Percentiles rank a stretch among this genome's conserved stretches.
Conservation (phyloP, 2,113 vertebrate species). For the Entomyzon cyanotis region DNA sequence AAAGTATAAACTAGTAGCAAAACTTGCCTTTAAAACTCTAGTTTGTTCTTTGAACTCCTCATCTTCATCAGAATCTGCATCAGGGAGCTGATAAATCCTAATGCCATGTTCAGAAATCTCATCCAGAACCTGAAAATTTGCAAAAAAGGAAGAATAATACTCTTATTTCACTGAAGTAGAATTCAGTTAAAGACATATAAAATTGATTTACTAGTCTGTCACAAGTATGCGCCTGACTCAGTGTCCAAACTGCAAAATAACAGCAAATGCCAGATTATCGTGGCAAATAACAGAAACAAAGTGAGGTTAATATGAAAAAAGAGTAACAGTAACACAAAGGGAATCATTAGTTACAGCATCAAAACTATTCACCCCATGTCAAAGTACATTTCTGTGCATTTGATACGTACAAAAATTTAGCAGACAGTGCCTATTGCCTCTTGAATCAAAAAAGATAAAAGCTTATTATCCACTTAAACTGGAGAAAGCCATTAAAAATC, state of each 20-base stretch:
- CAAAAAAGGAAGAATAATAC: background rate
- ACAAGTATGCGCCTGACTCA: background rate
- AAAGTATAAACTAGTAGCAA: background rate
- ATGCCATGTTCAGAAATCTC: slow-evolving; percentile 92
- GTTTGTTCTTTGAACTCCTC: slow-evolving; percentile 96
- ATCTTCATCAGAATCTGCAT: slow-evolving; percentile 93
- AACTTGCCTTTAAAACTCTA: slow-evolving; percentile 85
- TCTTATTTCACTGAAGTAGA: background rate
- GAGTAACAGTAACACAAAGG: background rate
- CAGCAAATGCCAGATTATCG: background rate
- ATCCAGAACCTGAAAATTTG: slow-evolving; percentile 81
- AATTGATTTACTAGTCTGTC: background rate
- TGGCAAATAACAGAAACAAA: background rate
- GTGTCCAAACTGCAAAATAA: background rate
- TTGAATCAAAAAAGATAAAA: background rate
- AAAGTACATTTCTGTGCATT: background rate
- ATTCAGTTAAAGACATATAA: background rate
- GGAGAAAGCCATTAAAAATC: background rate
- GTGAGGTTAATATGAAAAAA: background rate
- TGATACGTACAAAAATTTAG: background rate
- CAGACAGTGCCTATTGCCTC: background rate
- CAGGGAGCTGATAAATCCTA: slow-evolving; percentile 90
- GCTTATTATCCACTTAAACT: background rate
- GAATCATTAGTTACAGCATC: background rate
- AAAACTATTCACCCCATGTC: background rate